Evolutionary conservation across 1,140 invertebrate genomes (phyloP), one percentile per base, ranked within the genome.

Genomic region (Drosophila gunungcola): DNA sequence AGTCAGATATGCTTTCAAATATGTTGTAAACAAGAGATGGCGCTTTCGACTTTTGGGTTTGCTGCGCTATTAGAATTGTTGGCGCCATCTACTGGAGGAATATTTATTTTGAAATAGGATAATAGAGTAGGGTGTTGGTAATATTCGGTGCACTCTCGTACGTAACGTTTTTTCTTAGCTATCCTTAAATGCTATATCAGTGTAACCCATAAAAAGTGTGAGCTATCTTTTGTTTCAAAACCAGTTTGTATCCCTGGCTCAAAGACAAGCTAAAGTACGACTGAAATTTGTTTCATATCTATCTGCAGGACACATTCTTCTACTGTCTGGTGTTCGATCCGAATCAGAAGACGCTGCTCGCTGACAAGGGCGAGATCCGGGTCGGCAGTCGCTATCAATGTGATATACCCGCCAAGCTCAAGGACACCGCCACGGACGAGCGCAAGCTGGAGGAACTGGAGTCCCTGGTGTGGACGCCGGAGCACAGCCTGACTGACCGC

Each of bases 261-360:
- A 11, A 29, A 34, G 7, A 0, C 5, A 36, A 12, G 11, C 4
- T 9, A 21, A n/a, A 45, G 27, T 11, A 43, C 2, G 12, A 53
- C n/a, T 7, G 7, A 2, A 27, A 32, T 25, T 42, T 12, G 61
- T 25, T n/a, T 0, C 9, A 4, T 43, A 1, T 34, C 53, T 92
- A 91, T 88, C 2, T 93, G 90, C 93, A 97, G 95, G 98, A 99
- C 93, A 97, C 97, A 92, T 99, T 99, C 95, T 99, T 99, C 93
- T 99, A 99, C 94, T 99, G 98, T 92, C 95, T 99, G 92, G 99
- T 99, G 73, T 99, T 99, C 94, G 99, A 99, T 95, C 98, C 98
- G 69, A 96, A 97, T 93, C 98, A 99, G 94, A 99, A 99, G 94
- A 99, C 99, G 88, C 94, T 99, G 90, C 95, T 99, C 90, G 98